Evolutionary conservation across 2,113 vertebrate species (phyloP).

Genomic region (Marmota flaviventris): DNA sequence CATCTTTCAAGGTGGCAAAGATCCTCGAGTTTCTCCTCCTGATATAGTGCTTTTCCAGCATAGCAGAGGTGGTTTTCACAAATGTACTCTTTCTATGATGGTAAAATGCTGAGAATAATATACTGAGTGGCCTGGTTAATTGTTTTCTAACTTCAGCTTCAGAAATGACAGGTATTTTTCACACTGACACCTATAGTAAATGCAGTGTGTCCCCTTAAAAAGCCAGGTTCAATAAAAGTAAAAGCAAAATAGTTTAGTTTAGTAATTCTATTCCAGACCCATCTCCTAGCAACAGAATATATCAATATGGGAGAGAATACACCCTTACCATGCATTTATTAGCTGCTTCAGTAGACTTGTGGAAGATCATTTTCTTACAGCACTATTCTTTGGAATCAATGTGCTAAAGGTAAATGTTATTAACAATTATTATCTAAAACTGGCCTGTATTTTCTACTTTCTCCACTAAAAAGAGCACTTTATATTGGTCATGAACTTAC

Average conservation of each 20-base stretch:
- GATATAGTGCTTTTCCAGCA: not conserved
- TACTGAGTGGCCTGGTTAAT: not conserved
- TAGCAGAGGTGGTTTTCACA: not conserved
- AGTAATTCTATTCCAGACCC: conserved; percentile 49
- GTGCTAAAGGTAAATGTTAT: not conserved
- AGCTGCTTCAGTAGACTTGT: not conserved
- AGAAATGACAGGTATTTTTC: not conserved
- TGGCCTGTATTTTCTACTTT: not conserved
- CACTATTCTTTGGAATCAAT: not conserved
- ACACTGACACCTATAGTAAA: not conserved
- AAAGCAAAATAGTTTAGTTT: not conserved
- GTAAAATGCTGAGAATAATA: not conserved
- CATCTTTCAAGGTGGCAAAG: not conserved
- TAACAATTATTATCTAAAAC: not conserved
- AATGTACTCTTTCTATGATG: not conserved
- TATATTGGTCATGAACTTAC: not conserved
- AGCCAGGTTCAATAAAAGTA: conserved; percentile 22
- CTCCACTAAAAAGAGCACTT: not conserved
- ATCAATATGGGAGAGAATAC: not conserved
- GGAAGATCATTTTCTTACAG: conserved; percentile 26
- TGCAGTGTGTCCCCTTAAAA: not conserved
- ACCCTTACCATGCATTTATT: not conserved
- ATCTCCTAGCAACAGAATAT: conserved; percentile 66
- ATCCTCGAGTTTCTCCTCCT: not conserved
- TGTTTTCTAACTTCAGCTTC: conserved; percentile 5